Base-by-base conservation (phyloP, 2,113 vertebrate genomes). In the Phrynocephalus versicolor region DNA sequence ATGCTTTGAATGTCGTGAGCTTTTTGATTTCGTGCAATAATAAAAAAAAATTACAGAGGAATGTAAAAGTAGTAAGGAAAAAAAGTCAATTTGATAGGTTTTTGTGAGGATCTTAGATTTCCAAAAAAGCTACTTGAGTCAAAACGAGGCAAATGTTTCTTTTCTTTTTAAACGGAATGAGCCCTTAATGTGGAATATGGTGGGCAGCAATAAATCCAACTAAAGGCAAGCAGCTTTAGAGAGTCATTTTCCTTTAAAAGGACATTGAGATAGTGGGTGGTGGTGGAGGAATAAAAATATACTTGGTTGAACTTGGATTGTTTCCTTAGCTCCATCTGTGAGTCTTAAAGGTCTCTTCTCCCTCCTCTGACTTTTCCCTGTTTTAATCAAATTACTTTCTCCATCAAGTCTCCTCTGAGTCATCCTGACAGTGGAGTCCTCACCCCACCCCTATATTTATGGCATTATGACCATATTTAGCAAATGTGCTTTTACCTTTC, bases 21-120 rank as follows among this genome's bases (percentile, higher is more conserved):
- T 85, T 41, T 72, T 51, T 91, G 89, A 91, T 90, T 89, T 91
- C 93, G 76, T 85, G 85, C 70, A 90, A 83, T 89, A 83, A 89
- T 27, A 92, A 94, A 88, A 85, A 70, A 71, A 91, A 84, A 86
- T 85, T 83, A 92, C 93, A 51, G 62, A 80, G 51, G 57, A 89
- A 83, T 87, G 88, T 30, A 39, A 88, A 85, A 51, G 79, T 64
- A 71, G 69, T 73, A 87, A 89, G 78, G 87, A 82, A 51, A 51
- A n/a, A 87, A 74, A 90, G 85, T 41, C 73, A 12, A 23, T 23
- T 0, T 23, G 69, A 74, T 65, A n/a, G 51, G 83, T 51, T 33
- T 57, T 58, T 75, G 83, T 55, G 41, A 87, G 18, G 78, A 10
- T 19, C 45, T 84, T 6, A 3, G 16, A 67, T 41, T 71, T 14